Conservation (phyloP, 1,140 invertebrate species). For the Metopolophium dirhodum region DNA sequence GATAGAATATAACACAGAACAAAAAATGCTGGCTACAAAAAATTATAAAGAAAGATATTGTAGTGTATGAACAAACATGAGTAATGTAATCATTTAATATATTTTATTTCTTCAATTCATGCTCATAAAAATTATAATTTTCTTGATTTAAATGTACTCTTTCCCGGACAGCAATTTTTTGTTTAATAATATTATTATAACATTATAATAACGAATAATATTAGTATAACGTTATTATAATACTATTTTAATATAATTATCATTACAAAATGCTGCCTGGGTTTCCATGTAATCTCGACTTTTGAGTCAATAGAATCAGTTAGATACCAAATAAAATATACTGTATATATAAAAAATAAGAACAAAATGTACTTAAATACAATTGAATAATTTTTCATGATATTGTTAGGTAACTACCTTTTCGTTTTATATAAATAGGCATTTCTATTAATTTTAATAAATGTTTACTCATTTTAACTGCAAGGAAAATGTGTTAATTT, state of each 20-base stretch:
- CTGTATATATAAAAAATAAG: too few species aligned
- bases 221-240: too few species aligned
- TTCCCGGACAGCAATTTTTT: too few species aligned
- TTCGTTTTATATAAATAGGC: background rate
- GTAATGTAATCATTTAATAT: background rate
- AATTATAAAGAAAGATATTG: background rate
- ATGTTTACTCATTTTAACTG: background rate
- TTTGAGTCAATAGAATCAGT: background rate
- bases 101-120: too few species aligned
- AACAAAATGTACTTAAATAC: background rate
- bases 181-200: too few species aligned
- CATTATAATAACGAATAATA: too few species aligned
- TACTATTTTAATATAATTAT: too few species aligned
- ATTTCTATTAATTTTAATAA: background rate
- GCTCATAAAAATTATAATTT: too few species aligned
- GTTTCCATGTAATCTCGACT: background rate
- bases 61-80: background rate
- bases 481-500: background rate
- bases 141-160: too few species aligned
- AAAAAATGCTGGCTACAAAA: too few species aligned
- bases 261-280: too few species aligned
- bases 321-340: background rate
- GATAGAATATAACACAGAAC: background rate
- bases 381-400: background rate
- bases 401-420: background rate